Base-by-base conservation (phyloP, 1,140 invertebrate genomes). In the Gonatopus flavifemur region DNA sequence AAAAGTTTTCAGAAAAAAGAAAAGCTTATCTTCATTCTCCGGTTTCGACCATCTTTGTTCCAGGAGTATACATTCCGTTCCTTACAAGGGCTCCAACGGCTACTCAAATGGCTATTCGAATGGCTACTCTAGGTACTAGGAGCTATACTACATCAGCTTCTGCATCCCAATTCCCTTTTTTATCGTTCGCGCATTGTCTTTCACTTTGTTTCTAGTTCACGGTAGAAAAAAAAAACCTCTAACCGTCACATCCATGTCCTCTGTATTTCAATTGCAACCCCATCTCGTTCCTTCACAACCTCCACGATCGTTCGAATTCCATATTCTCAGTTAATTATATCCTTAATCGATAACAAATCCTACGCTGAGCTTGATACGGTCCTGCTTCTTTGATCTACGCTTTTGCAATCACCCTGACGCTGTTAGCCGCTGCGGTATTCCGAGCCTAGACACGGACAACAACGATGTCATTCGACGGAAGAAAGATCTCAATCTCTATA, bases 1-100 rank as follows among this genome's bases (percentile, higher is more conserved):
- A n/a, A n/a, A n/a, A n/a, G n/a, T n/a, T n/a, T n/a, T n/a, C n/a
- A n/a, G n/a, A n/a, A n/a, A n/a, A n/a, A n/a, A n/a, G n/a, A n/a
- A n/a, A n/a, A n/a, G n/a, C n/a, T n/a, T 59, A 63, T 72, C 74
- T 68, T 76, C 62, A 76, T 67, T 65, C 70, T 64, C 72, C 68
- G 67, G 66, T 74, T 78, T 74, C 69, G 61, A 68, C 66, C 53
- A 74, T 78, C 69, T 78, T 64, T 78, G 75, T 77, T 78, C 72
- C 74, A 78, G 76, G 73, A 77, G 76, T 73, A 78, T 78, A 77
- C 76, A 78, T 64, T 77, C 75, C 66, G 75, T 77, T 72, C 72
- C 75, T 63, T 76, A 75, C 76, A 77, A 78, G 73, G 75, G 76
- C 64, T 78, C 76, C 72, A 78, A 78, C 74, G 74, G 76, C 70